Evolutionary conservation across 2,888 invertebrate genomes (phyloP).

Genomic region (Leuctra nigra): DNA sequence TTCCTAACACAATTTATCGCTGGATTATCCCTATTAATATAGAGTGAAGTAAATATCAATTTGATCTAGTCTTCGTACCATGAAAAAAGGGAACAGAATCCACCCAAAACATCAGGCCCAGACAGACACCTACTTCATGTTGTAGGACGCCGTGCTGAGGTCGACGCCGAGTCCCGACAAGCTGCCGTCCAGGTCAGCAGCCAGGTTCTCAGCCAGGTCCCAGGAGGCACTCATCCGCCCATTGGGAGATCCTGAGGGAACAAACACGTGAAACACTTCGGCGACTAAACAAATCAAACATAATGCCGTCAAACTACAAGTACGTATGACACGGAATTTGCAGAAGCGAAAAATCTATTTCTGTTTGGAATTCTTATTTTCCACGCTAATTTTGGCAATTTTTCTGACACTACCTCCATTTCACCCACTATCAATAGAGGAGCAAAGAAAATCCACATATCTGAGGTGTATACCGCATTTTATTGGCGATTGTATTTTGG

Average conservation of each 20-base stretch:
- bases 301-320: not conserved
- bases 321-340: too few relatives aligned
- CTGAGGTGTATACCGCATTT: too few relatives aligned
- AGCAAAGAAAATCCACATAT: too few relatives aligned
- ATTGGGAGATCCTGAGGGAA: constrained; percentile 20
- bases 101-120: not conserved
- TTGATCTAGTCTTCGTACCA: too few relatives aligned
- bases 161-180: constrained; percentile 63
- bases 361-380: too few relatives aligned
- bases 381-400: too few relatives aligned
- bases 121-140: constrained; percentile 51
- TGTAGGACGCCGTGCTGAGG: constrained; percentile 52
- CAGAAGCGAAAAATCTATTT: too few relatives aligned
- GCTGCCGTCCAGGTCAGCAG: constrained; percentile 67
- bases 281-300: too few relatives aligned
- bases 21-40: too few relatives aligned
- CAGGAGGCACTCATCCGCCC: constrained; percentile 38
- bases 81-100: not conserved
- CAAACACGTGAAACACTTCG: not conserved
- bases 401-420: constrained; percentile 2
- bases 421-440: constrained; percentile 32
- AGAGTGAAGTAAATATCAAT: too few relatives aligned
- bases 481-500: too few relatives aligned
- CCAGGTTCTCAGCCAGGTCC: constrained; percentile 58
- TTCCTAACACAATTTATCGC: too few relatives aligned